Base-by-base conservation (phyloP, 1,140 invertebrate genomes). In the Streblospio benedicti region DNA sequence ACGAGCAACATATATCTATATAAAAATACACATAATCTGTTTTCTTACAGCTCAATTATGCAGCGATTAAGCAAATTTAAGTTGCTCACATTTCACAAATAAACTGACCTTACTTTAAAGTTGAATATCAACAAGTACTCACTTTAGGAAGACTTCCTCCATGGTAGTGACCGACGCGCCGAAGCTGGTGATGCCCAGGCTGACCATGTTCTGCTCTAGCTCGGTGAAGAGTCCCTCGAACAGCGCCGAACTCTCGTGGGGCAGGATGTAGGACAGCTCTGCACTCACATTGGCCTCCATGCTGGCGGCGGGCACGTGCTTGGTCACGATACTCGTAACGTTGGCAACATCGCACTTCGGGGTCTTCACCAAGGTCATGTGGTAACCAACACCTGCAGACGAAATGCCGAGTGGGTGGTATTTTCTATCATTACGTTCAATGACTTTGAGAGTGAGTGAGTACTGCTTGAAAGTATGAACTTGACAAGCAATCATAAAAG, bases 91-190 rank as follows among this genome's bases (percentile, higher is more conserved):
- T n/a, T n/a, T n/a, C n/a, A n/a, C n/a, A n/a, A n/a, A n/a, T n/a
- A n/a, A n/a, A n/a, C n/a, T n/a, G n/a, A n/a, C n/a, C n/a, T n/a
- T n/a, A n/a, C n/a, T n/a, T n/a, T n/a, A n/a, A n/a, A n/a, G n/a
- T n/a, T n/a, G n/a, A n/a, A n/a, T n/a, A n/a, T n/a, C n/a, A n/a
- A n/a, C n/a, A n/a, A n/a, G 18, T 28, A 27, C 55, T 18, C 20
- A 47, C 55, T 38, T 57, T 3, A 57, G 25, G 20, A 57, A 57
- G 27, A 57, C 74, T 62, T 77, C 75, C 65, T 77, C 73, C 28
- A 77, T 38, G 5, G 72, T 74, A 6, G 76, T 75, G 50, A 75
- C 75, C 28, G 73, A 75, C 4, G 75, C 55, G 31, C 75, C 76
- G 60, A 74, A 77, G 31, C 60, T 67, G 9, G 50, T 58, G 6